Evolutionary conservation across 2,113 vertebrate genomes (phyloP), one percentile per base, ranked within the genome.

Genomic region (Probosciger aterrimus): DNA sequence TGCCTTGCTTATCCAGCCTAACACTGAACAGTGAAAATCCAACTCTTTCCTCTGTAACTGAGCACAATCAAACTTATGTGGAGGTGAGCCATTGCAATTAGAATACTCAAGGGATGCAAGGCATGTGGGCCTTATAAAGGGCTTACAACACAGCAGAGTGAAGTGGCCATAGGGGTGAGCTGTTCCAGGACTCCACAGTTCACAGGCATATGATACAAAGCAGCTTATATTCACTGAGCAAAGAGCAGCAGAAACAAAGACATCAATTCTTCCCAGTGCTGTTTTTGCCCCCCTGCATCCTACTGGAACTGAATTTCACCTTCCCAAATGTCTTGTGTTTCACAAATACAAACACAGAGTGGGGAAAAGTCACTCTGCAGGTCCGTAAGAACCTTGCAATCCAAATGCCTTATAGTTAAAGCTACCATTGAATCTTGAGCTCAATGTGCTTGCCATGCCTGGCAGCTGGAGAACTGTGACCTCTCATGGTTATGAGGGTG

Each of bases 21-120:
- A 71, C 22, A 74, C 70, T 49, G 68, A 96, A 88, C 37, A 78
- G 27, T 63, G 64, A 69, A 85, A 96, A 93, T 59, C 78, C 41
- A 69, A 14, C 46, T 76, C 63, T 17, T 76, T 70, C 74, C 53
- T 46, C 46, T 50, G 16, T 43, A 86, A 87, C 68, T 14, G n/a
- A 65, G 59, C 33, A 70, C 39, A 68, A 57, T 59, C 39, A 91
- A 92, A 78, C 35, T 39, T 68, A 28, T 43, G 39, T 78, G 68
- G 68, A 81, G 82, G 55, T 4, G 16, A 63, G 67, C 53, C 75
- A 67, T 6, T 5, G 2, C 71, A 74, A 53, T 65, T 27, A 55
- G 25, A 30, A 18, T 7, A 19, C 78, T 28, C 69, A 33, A 18
- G 85, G 79, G 63, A 69, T 16, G 12, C 0, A 3, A 76, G 33